Base-by-base conservation (phyloP, 2,888 invertebrate species). In the Leptinotarsa peninsularis region DNA sequence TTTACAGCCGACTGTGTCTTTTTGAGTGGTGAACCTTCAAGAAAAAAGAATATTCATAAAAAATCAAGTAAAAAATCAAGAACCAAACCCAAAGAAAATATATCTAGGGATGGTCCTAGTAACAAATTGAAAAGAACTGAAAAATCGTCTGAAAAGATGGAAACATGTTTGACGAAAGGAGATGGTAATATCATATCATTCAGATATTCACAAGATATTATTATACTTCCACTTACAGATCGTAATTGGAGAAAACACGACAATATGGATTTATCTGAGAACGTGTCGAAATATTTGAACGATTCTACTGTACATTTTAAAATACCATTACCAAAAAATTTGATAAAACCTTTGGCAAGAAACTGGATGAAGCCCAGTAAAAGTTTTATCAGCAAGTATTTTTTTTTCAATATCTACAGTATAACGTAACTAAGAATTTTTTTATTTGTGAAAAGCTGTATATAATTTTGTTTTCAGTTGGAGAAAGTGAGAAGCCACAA, bases 321-420 rank as follows among this genome's bases (percentile, higher is more conserved):
- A 33, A 56, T 60, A 49, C 18, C 21, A 10, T 54, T 33, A 49
- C 66, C 71, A 54, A 54, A 67, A 50, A 70, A 49, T n/a, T 13
- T 50, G 13, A 5, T 58, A n/a, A 77, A 58, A 66, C 21, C 73
- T 18, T 52, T 77, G 15, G 77, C 75, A 14, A 75, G 73, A 52
- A 77, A 77, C 54, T 77, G 77, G 77, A 74, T 75, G 72, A 75
- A 77, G 15, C 56, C 58, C 2, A 71, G 73, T 67, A 72, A 74
- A 58, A 66, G 49, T 60, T 43, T 73, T 17, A 15, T 14, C 33
- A 21, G 74, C 66, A 71, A 67, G 71, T 74, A 50, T 50, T 70
- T 10, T 63, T 27, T 58, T 49, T 21, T 15, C 15, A 15, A 18
- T 13, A 15, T 52, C n/a, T 14, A 17, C 17, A 15, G 3, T 3